Percentiles rank a stretch among this genome's conserved stretches.
These are phyloP conservation scores for Jaculus jaculus DNA, from an alignment of 2,113 vertebrate genomes.

Conservation along the genomic window DNA sequence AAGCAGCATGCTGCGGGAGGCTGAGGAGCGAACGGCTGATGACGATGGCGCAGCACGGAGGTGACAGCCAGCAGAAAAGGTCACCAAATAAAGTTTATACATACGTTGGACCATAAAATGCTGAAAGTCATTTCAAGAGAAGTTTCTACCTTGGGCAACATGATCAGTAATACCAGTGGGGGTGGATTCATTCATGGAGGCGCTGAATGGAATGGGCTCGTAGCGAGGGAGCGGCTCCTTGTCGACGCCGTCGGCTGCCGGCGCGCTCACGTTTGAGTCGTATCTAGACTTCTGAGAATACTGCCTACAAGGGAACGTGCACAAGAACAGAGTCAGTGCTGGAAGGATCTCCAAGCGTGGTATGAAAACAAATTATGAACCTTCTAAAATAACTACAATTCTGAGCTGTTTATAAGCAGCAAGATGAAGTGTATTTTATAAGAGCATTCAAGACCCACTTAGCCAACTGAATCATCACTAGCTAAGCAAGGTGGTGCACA, in stretches of 20 bases:
- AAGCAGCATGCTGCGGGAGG: constrained; percentile 40
- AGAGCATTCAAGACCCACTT: not conserved
- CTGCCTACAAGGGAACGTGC: constrained; percentile 80
- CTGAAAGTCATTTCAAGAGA: constrained; percentile 75
- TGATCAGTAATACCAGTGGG: constrained; percentile 87
- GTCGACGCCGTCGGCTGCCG: constrained; percentile 80
- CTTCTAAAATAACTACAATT: constrained; percentile 45
- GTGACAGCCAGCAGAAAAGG: constrained; percentile 70
- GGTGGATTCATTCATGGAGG: constrained; percentile 89
- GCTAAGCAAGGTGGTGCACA: not conserved
- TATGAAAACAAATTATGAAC: constrained; percentile 21
- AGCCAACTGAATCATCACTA: not conserved
- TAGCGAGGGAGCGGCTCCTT: constrained; percentile 80
- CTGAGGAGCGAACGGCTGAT: constrained; percentile 2
- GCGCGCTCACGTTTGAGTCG: constrained; percentile 76
- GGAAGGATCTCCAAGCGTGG: not conserved
- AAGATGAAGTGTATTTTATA: not conserved
- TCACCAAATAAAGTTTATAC: constrained; percentile 79
- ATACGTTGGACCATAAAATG: constrained; percentile 69
- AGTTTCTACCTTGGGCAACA: constrained; percentile 83
- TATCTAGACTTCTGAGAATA: constrained; percentile 83
- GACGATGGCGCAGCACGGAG: constrained; percentile 40
- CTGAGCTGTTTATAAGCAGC: not conserved
- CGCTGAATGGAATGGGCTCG: constrained; percentile 86
- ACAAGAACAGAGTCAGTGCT: not conserved